Evolutionary conservation across 2,797 vertebrate genomes (phyloP).

Genomic region (Amphiprion clarkii): DNA sequence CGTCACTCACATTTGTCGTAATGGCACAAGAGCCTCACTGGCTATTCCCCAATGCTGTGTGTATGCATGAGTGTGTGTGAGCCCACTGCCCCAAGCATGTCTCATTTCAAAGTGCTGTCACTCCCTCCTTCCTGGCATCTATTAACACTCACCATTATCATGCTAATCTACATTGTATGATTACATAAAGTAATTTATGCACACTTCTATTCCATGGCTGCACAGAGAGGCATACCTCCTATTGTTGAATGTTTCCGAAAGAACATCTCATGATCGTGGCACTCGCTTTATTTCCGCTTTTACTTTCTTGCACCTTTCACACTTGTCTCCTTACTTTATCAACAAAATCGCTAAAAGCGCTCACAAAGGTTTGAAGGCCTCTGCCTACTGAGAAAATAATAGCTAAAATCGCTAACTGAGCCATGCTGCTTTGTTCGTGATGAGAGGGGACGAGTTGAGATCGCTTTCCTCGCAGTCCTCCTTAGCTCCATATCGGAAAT

Average conservation of each 20-base stretch:
- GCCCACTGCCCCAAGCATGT: conserved; percentile 94
- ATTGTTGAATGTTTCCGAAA: conserved; percentile 82
- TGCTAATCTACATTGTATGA: conserved; percentile 99
- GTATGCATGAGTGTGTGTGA: conserved; percentile 78
- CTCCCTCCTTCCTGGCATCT: conserved; percentile 98
- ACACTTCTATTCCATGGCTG: conserved; percentile 93
- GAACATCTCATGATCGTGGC: conserved; percentile 53
- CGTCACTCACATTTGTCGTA: conserved; percentile 88
- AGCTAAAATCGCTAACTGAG: conserved; percentile 61
- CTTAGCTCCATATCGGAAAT: conserved; percentile 73
- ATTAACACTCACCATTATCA: conserved; percentile 99
- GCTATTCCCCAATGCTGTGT: conserved; percentile 85
- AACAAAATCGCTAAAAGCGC: conserved; percentile 51
- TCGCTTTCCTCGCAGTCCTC: conserved; percentile 72
- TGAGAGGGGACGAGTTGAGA: conserved; percentile 65
- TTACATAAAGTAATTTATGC: conserved; percentile 99
- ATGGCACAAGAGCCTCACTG: conserved; percentile 83
- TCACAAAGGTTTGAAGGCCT: conserved; percentile 55
- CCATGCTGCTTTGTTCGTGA: conserved; percentile 73
- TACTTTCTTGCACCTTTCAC: conserved; percentile 52
- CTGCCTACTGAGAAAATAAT: conserved; percentile 76
- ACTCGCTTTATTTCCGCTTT: conserved; percentile 41
- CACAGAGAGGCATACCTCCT: conserved; percentile 85
- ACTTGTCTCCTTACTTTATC: conserved; percentile 52
- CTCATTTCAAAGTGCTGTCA: conserved; percentile 99